Percentiles rank a stretch among this genome's conserved stretches.
phyloP scores from a whole-genome alignment of 2,113 vertebrate genomes.

The Protomyctophum bolini region DNA sequence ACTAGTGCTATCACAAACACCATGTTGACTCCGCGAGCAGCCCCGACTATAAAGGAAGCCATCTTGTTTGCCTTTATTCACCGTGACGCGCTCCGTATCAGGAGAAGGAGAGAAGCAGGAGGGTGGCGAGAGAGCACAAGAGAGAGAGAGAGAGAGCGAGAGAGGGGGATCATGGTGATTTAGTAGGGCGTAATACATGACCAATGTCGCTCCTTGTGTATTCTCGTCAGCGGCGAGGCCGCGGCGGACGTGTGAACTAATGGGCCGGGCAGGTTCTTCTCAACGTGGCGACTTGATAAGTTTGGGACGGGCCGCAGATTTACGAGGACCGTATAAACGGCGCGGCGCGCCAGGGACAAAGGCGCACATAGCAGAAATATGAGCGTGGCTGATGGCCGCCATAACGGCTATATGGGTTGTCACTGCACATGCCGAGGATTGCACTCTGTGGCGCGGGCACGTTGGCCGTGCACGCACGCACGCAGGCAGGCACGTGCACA shows the following conservation, averaged over 20 bases:
- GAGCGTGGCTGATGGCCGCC: slow-evolving; percentile 59
- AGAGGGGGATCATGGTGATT: slow-evolving; percentile 68
- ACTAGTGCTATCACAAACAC: slow-evolving; percentile 71
- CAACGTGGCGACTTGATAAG: slow-evolving; percentile 74
- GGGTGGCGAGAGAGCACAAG: not conserved
- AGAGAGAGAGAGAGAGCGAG: slow-evolving; percentile 8
- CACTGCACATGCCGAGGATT: slow-evolving; percentile 32
- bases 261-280: slow-evolving; percentile 74
- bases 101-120: not conserved
- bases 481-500: not conserved
- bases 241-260: slow-evolving; percentile 78
- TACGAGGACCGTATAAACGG: slow-evolving; percentile 80
- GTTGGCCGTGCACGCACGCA: slow-evolving; percentile 13
- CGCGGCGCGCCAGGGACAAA: slow-evolving; percentile 76
- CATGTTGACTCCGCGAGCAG: slow-evolving; percentile 62
- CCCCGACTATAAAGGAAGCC: slow-evolving; percentile 56
- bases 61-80: slow-evolving; percentile 75
- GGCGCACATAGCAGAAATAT: slow-evolving; percentile 62
- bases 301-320: slow-evolving; percentile 75
- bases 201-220: slow-evolving; percentile 67
- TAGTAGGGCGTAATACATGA: slow-evolving; percentile 73
- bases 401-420: slow-evolving; percentile 72
- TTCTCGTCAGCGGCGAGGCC: slow-evolving; percentile 68
- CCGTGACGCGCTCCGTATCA: slow-evolving; percentile 63
- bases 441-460: slow-evolving; percentile 38